These are phyloP conservation scores for Platycnemis pennipes DNA, from an alignment of 2,888 invertebrate species.

Conservation along the genomic window DNA sequence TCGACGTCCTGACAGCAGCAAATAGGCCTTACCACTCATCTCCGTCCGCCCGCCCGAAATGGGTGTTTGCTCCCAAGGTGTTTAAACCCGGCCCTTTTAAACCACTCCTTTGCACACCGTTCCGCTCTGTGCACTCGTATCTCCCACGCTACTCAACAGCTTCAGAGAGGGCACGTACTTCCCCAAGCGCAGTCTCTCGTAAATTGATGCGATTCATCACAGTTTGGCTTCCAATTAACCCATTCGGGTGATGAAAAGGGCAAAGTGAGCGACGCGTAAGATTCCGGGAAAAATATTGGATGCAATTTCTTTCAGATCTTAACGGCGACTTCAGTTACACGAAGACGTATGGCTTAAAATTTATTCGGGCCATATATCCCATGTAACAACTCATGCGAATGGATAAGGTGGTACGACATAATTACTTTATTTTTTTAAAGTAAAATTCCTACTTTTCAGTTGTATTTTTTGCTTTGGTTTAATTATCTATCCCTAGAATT, in stretches of 20 bases:
- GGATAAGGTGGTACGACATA: too few relatives aligned
- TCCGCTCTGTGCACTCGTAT: background rate
- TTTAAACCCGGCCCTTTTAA: background rate
- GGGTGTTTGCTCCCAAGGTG: background rate
- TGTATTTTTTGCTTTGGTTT: too few relatives aligned
- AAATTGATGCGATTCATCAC: constrained; percentile 55
- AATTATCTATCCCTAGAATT: too few relatives aligned
- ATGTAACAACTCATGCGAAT: too few relatives aligned
- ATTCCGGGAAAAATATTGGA: background rate
- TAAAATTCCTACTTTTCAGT: too few relatives aligned
- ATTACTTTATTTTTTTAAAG: too few relatives aligned
- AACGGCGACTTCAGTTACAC: background rate
- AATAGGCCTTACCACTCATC: background rate
- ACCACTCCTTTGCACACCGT: background rate
- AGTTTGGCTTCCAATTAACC: constrained; percentile 52
- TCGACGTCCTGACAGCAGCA: background rate
- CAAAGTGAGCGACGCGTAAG: background rate
- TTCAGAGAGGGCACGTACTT: background rate
- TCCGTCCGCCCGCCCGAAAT: background rate
- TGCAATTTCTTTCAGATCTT: background rate
- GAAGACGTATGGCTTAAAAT: background rate
- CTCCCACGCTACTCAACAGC: background rate
- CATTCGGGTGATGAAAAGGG: constrained; percentile 38
- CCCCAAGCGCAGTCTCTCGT: background rate
- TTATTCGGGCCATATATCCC: too few relatives aligned